phyloP scores from a whole-genome alignment of 2,888 invertebrate species.

The Drosophila mercatorum region DNA sequence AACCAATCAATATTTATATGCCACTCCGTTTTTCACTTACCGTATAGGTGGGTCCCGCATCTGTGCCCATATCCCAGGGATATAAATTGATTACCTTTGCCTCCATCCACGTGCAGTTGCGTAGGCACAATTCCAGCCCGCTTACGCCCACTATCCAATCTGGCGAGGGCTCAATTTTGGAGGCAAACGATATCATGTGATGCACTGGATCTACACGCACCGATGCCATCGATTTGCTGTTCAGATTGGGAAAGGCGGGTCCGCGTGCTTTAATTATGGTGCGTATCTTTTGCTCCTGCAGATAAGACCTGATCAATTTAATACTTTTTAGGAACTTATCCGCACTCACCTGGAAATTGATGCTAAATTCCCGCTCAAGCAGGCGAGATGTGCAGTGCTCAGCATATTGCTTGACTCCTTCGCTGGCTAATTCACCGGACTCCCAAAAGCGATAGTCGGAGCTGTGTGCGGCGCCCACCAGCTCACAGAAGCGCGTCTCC shows the following conservation, averaged over 20 bases:
- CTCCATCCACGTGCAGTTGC: conserved; percentile 96
- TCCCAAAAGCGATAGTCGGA: conserved; percentile 96
- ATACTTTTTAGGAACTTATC: background rate
- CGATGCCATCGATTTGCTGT: conserved; percentile 92
- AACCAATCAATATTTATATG: background rate
- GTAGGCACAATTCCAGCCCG: conserved; percentile 93
- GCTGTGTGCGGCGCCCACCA: conserved; percentile 97
- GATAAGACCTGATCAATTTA: conserved; percentile 4
- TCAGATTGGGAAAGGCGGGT: conserved; percentile 93
- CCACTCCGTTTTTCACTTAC: conserved; percentile 45
- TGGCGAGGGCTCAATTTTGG: conserved; percentile 98
- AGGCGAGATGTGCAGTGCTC: conserved; percentile 96
- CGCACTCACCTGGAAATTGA: conserved; percentile 86
- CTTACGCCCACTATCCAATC: conserved; percentile 99
- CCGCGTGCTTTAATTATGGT: conserved; percentile 98
- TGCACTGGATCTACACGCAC: conserved; percentile 96
- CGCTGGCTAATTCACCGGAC: conserved; percentile 93
- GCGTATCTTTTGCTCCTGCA: conserved; percentile 91
- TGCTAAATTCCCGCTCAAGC: conserved; percentile 96
- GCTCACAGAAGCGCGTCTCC: conserved; percentile 97
- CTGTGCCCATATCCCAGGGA: conserved; percentile 98
- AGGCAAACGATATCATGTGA: conserved; percentile 96
- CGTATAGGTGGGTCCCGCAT: conserved; percentile 94
- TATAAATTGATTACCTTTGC: conserved; percentile 93
- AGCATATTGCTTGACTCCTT: conserved; percentile 95